Evolutionary conservation across 1,140 invertebrate genomes (phyloP).

Genomic region (Sminthurinus signatus): DNA sequence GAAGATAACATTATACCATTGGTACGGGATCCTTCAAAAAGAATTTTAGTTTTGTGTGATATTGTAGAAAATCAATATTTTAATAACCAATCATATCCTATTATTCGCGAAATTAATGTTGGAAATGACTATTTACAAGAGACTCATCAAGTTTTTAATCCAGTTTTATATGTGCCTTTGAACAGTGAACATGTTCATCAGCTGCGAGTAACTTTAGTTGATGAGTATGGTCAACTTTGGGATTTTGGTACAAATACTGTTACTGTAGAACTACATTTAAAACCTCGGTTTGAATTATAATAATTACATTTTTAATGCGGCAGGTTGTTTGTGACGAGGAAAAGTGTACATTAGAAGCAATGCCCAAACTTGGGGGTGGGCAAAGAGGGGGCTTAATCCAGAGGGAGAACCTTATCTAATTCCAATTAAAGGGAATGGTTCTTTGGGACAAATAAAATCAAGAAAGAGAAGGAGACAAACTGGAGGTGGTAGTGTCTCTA

Average conservation of each 20-base stretch:
- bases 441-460: background rate
- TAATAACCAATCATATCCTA: background rate
- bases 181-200: background rate
- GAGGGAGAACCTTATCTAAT: background rate
- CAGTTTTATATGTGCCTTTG: background rate
- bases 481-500: background rate
- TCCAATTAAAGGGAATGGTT: background rate
- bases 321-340: background rate
- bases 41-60: background rate
- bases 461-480: background rate
- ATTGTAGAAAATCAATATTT: background rate
- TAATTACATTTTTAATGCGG: background rate
- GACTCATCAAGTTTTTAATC: background rate
- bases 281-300: background rate
- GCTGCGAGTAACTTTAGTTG: background rate
- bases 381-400: background rate
- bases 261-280: background rate
- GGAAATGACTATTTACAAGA: background rate
- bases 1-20: background rate
- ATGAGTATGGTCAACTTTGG: background rate
- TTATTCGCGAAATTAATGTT: background rate
- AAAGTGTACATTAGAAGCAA: background rate
- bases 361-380: background rate
- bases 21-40: background rate
- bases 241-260: background rate